A percentile compares a stretch with the other conserved stretches of the same genome.
phyloP scores from a whole-genome alignment of 2,113 vertebrate genomes.

The Rhodinocichla rosea region DNA sequence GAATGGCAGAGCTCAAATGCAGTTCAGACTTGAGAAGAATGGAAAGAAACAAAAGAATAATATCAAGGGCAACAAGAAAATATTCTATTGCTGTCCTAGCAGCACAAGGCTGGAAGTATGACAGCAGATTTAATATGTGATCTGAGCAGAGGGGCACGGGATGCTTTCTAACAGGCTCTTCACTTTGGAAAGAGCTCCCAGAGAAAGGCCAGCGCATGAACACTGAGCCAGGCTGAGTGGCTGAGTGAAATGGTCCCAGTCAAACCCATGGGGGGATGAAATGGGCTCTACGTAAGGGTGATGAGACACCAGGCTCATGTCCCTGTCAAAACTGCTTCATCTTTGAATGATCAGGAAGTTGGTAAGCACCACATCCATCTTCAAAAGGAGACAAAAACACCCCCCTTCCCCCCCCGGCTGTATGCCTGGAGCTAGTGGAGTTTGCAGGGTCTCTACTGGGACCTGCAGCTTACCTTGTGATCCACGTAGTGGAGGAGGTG shows the following conservation, averaged over 20 bases:
- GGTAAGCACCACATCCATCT: not conserved
- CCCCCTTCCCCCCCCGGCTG: accelerated
- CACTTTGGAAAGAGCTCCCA: not conserved
- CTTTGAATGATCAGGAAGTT: not conserved
- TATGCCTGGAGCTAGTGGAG: not conserved
- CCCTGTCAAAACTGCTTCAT: not conserved
- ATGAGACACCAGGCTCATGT: not conserved
- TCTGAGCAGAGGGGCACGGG: not conserved
- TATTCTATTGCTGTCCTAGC: not conserved
- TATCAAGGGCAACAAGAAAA: not conserved
- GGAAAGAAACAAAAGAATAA: not conserved
- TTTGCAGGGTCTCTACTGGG: not conserved
- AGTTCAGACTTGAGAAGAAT: not conserved
- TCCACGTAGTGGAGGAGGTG: not conserved
- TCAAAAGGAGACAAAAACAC: not conserved
- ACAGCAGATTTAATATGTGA: not conserved
- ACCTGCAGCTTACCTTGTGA: not conserved
- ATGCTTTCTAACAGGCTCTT: not conserved
- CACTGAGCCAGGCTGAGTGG: not conserved
- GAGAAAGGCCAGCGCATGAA: not conserved
- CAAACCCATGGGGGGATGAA: not conserved
- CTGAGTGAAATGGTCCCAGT: not conserved
- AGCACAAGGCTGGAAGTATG: not conserved
- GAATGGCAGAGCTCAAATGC: not conserved
- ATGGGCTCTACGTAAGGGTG: not conserved